Evolutionary conservation across 2,797 vertebrate genomes (phyloP), one percentile per base, ranked within the genome.

Genomic region (Sebastes nivosus): DNA sequence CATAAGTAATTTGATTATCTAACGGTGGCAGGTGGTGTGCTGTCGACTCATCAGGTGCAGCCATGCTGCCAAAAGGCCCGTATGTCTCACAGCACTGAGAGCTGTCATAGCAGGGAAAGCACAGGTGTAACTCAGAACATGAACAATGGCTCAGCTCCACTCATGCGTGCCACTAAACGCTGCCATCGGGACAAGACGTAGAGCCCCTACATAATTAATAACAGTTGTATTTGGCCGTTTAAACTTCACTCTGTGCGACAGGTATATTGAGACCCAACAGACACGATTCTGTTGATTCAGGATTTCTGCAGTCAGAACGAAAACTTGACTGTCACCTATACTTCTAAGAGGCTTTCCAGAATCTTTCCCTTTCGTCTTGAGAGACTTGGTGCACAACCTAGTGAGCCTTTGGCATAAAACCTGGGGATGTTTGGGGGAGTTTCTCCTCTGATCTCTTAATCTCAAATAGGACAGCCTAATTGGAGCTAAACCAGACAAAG

Each of bases 381-480:
- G 67, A 70, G 30, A 27, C 34, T 75, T 68, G 2, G 13, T 16
- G 59, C 36, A 67, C 63, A 77, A 66, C 71, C 22, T 34, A 29
- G 29, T 82, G 54, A 82, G 79, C 54, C 76, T 73, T 50, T 67
- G 64, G 79, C 63, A 78, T 68, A 82, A 84, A 76, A 81, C 85
- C 75, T 58, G 60, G 7, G 58, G 71, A 87, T 80, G 22, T 20
- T 46, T 18, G n/a, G 8, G 13, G 42, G 69, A 70, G 63, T 75
- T 79, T 84, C 79, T 81, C 74, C 65, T 83, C 72, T 87, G 69
- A 89, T 88, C 84, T 86, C 30, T 79, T 87, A 90, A 91, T 91
- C 89, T 87, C 7, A 59, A 81, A 52, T 9, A 58, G 74, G 52
- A 74, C 24, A 64, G 59, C 38, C 76, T 92, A 90, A 90, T 80